Conservation (phyloP, 2,888 invertebrate species). For the Alcis repandata region DNA sequence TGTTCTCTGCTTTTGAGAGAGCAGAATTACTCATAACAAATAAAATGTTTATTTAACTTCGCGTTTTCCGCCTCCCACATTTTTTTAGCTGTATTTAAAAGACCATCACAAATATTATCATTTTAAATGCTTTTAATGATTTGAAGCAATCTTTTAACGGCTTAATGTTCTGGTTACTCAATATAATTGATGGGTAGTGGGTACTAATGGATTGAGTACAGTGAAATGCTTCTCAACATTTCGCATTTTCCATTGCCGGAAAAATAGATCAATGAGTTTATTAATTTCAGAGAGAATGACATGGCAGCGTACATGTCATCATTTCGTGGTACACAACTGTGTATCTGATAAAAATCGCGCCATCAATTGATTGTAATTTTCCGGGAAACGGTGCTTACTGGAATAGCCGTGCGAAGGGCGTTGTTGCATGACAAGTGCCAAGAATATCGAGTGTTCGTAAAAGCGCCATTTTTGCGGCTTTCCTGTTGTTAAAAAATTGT, state of each 20-base stretch:
- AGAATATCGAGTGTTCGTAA: conserved; percentile 18
- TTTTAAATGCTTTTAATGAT: conserved; percentile 4
- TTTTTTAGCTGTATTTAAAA: conserved; percentile 6
- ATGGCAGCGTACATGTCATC: background rate
- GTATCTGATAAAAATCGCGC: conserved; percentile 32
- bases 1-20: background rate
- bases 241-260: background rate
- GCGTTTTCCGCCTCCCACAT: conserved; percentile 6
- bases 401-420: conserved; percentile 27
- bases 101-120: background rate
- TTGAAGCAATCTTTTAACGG: conserved; percentile 5
- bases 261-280: background rate
- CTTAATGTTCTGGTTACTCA: background rate
- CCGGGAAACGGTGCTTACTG: conserved; percentile 33
- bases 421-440: conserved; percentile 15
- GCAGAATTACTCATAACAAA: background rate
- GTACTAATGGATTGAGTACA: background rate
- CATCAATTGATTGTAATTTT: conserved; percentile 36
- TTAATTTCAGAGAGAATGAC: background rate
- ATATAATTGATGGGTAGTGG: background rate
- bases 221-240: background rate
- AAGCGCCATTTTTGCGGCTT: conserved; percentile 2
- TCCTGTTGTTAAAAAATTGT: conserved; percentile 4
- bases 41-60: background rate
- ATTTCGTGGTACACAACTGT: conserved; percentile 15